Percentiles rank a stretch among this genome's conserved stretches.
Conservation (phyloP, 2,113 vertebrate species). For the Leuciscus idus region DNA sequence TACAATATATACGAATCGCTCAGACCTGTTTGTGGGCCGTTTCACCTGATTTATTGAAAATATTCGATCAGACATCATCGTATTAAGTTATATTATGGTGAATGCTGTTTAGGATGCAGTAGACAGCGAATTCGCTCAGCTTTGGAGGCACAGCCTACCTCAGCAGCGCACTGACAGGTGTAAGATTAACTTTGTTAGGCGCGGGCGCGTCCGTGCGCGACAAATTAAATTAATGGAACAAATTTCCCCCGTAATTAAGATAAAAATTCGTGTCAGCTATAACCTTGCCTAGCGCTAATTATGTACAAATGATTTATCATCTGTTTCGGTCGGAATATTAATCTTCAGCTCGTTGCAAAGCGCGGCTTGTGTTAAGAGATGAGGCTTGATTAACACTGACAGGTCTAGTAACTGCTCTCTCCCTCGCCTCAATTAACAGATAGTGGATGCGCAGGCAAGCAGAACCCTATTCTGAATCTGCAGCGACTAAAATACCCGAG, state of each 20-base stretch:
- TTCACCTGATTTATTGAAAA: background rate
- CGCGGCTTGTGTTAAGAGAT: slow-evolving; percentile 89
- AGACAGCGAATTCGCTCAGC: background rate
- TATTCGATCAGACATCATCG: background rate
- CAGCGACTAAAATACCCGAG: slow-evolving; percentile 53
- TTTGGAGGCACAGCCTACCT: slow-evolving; percentile 34
- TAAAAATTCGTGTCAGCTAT: slow-evolving; percentile 95
- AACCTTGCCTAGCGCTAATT: slow-evolving; percentile 97
- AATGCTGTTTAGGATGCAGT: background rate
- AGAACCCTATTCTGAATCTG: slow-evolving; percentile 69
- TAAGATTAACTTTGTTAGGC: slow-evolving; percentile 91
- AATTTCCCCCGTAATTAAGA: slow-evolving; percentile 98
- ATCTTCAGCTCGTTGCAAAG: slow-evolving; percentile 90
- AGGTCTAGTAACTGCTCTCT: slow-evolving; percentile 79
- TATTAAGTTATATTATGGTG: background rate
- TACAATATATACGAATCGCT: background rate
- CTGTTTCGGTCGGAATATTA: slow-evolving; percentile 90
- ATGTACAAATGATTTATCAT: slow-evolving; percentile 96
- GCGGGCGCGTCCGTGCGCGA: slow-evolving; percentile 89
- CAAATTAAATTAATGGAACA: slow-evolving; percentile 97
- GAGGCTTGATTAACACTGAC: slow-evolving; percentile 92
- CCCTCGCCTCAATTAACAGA: slow-evolving; percentile 79
- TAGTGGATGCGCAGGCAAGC: slow-evolving; percentile 81
- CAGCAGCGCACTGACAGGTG: slow-evolving; percentile 83
- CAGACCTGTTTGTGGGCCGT: background rate